Conservation (phyloP, 2,888 invertebrate species). For the Heliothis peltigera region DNA sequence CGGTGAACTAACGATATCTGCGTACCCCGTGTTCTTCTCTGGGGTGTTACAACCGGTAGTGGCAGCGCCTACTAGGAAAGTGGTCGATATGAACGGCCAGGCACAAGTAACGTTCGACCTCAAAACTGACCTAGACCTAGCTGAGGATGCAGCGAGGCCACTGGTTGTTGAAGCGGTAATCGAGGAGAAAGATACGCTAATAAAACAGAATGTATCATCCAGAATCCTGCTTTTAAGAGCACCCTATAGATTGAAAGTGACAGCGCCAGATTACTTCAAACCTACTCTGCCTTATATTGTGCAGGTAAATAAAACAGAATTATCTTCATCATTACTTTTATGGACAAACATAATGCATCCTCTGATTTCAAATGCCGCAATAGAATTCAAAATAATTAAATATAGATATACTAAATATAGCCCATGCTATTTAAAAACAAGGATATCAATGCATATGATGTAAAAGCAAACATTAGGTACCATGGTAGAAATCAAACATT, state of each 20-base stretch:
- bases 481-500: too few species aligned
- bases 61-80: constrained; percentile 93
- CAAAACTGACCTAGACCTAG: constrained; percentile 92
- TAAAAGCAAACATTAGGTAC: too few species aligned
- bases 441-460: too few species aligned
- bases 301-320: constrained; percentile 79
- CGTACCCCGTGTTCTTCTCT: constrained; percentile 95
- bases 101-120: constrained; percentile 94
- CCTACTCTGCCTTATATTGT: constrained; percentile 96
- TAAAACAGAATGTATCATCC: constrained; percentile 94
- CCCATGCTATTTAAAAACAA: too few species aligned
- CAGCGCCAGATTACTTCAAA: constrained; percentile 96
- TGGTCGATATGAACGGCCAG: constrained; percentile 91
- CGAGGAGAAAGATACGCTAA: constrained; percentile 96
- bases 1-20: constrained; percentile 95
- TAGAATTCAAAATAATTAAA: too few species aligned
- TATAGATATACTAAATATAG: too few species aligned
- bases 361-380: not conserved
- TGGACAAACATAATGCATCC: not conserved
- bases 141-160: constrained; percentile 94
- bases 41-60: constrained; percentile 94
- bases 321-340: constrained; percentile 8
- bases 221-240: constrained; percentile 90
- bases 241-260: constrained; percentile 92
- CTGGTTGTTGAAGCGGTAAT: constrained; percentile 96